Percentiles rank a stretch among this genome's conserved stretches.
These are phyloP conservation scores for Hypanus sabinus DNA, from an alignment of 2,113 vertebrate genomes.

Conservation along the genomic window DNA sequence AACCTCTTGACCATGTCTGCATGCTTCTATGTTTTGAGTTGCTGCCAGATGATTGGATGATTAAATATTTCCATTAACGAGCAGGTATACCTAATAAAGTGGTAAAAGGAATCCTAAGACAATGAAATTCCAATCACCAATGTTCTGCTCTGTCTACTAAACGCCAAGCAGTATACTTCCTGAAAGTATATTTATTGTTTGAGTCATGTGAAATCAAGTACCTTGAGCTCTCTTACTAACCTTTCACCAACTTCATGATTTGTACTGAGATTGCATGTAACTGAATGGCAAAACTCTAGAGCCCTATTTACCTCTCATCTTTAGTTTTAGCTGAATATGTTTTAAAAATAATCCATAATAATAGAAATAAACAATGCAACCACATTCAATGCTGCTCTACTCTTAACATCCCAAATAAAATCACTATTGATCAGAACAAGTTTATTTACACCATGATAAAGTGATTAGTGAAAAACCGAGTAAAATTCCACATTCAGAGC, in stretches of 20 bases:
- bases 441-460: not conserved
- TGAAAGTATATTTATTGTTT: not conserved
- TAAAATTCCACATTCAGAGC: not conserved
- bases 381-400: not conserved
- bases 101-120: not conserved
- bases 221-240: not conserved
- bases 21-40: no score
- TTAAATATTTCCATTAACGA: no score
- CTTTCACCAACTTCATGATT: conserved; percentile 10
- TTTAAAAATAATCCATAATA: not conserved
- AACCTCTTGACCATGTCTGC: no score
- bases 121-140: not conserved
- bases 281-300: not conserved
- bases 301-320: not conserved
- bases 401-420: not conserved
- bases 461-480: not conserved
- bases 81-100: no score
- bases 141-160: not conserved
- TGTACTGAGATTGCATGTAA: not conserved
- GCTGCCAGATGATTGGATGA: no score
- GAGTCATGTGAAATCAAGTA: not conserved
- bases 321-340: not conserved
- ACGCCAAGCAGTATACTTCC: not conserved
- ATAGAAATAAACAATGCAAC: not conserved
- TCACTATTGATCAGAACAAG: not conserved